Evolutionary conservation across 1,140 invertebrate species (phyloP).

Genomic region (Orchestia grillus): DNA sequence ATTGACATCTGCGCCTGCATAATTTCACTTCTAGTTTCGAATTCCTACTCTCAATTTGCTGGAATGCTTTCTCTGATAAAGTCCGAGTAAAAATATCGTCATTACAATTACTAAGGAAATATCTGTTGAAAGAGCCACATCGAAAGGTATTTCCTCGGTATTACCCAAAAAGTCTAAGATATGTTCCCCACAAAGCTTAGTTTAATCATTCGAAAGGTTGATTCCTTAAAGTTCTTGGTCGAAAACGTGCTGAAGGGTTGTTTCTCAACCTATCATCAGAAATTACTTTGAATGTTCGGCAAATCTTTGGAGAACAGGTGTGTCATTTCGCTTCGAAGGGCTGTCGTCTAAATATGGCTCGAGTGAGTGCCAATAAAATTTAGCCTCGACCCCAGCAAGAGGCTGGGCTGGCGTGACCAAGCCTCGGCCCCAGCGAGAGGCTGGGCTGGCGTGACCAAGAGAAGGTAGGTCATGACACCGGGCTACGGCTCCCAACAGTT

Average conservation of each 20-base stretch:
- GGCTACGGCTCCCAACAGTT: not conserved
- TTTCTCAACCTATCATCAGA: not conserved
- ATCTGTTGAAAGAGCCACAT: not conserved
- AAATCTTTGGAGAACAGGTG: not conserved
- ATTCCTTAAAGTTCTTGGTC: not conserved
- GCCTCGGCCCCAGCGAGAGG: not conserved
- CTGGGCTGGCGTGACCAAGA: not conserved
- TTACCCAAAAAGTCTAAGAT: not conserved
- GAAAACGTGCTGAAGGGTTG: not conserved
- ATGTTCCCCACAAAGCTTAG: too few species aligned
- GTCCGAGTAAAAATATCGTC: too few species aligned
- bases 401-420: not conserved
- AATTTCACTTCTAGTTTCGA: too few species aligned
- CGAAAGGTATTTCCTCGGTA: not conserved
- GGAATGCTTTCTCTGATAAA: too few species aligned
- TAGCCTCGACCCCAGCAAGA: not conserved
- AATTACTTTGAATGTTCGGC: not conserved
- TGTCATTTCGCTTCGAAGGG: not conserved
- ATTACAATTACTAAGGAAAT: not conserved
- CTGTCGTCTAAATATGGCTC: not conserved
- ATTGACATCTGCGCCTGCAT: too few species aligned
- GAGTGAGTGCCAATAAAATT: not conserved
- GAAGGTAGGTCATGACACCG: not conserved
- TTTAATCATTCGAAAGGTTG: not conserved
- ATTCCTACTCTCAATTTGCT: too few species aligned